phyloP scores from a whole-genome alignment of 2,113 vertebrate genomes.

The Bagarius yarrelli region DNA sequence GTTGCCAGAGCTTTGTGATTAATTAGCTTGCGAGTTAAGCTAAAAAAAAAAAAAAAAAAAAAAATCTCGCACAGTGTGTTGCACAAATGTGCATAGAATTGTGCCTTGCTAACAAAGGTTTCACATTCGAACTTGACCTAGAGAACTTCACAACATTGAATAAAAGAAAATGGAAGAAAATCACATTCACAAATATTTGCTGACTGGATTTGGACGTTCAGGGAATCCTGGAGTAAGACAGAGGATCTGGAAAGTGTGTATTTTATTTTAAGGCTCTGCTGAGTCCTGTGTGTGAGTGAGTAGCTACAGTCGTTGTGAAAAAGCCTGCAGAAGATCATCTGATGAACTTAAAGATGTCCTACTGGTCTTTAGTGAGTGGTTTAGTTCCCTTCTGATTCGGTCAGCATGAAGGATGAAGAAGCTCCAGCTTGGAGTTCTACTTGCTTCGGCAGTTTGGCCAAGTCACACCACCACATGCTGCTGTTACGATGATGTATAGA shows the following conservation, averaged over 20 bases:
- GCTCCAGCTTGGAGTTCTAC: conserved; percentile 58
- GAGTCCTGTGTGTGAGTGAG: conserved; percentile 19
- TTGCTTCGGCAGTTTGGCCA: conserved; percentile 83
- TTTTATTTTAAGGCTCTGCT: conserved; percentile 13
- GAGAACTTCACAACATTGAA: conserved; percentile 14
- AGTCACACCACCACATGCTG: conserved; percentile 81
- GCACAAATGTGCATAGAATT: conserved; percentile 6
- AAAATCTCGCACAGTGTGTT: not conserved
- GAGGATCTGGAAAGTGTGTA: not conserved
- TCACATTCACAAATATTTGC: conserved; percentile 4
- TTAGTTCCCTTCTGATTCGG: conserved; percentile 55
- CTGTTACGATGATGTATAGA: conserved; percentile 86
- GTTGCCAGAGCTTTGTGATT: not conserved
- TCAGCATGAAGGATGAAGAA: conserved; percentile 12
- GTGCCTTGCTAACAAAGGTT: not conserved
- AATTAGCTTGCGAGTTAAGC: not conserved
- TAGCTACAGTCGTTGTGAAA: not conserved
- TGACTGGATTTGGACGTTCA: not conserved
- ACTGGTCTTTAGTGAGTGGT: conserved; percentile 27
- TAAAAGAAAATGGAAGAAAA: conserved; percentile 6
- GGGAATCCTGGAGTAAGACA: not conserved
- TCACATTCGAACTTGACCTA: not conserved
- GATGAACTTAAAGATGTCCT: conserved; percentile 24
- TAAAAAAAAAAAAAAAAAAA: not conserved
- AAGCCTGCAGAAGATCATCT: conserved; percentile 7